phyloP scores from a whole-genome alignment of 2,888 invertebrate species.

The Lottia scabra region DNA sequence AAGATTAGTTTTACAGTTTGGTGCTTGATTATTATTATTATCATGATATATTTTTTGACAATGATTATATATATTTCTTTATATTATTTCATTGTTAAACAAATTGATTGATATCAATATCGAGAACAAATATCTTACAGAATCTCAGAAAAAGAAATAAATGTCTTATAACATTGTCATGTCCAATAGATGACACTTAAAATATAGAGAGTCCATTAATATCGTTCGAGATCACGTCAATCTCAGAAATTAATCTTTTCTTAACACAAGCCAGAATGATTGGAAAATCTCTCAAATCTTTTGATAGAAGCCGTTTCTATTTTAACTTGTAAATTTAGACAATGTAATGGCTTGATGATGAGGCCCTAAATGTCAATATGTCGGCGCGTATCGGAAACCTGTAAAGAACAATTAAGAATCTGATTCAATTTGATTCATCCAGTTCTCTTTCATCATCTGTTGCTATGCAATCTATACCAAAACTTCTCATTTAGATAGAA shows the following conservation, averaged over 20 bases:
- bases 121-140: too few relatives aligned
- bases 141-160: too few relatives aligned
- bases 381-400: background rate
- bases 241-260: background rate
- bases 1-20: too few relatives aligned
- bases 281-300: background rate
- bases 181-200: background rate
- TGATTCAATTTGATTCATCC: background rate
- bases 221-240: background rate
- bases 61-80: too few relatives aligned
- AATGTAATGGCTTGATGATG: background rate
- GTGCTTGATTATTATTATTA: too few relatives aligned
- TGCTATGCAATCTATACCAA: background rate
- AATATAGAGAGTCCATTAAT: background rate
- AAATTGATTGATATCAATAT: too few relatives aligned
- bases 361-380: background rate
- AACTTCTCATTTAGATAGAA: background rate
- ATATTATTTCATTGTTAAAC: too few relatives aligned
- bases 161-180: too few relatives aligned
- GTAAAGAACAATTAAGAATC: constrained; percentile 1
- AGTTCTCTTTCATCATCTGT: background rate
- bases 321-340: constrained; percentile 6
- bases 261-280: background rate
- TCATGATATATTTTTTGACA: too few relatives aligned
- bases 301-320: background rate